Evolutionary conservation across 2,113 vertebrate genomes (phyloP), one percentile per base, ranked within the genome.

Genomic region (Oophaga pumilio): DNA sequence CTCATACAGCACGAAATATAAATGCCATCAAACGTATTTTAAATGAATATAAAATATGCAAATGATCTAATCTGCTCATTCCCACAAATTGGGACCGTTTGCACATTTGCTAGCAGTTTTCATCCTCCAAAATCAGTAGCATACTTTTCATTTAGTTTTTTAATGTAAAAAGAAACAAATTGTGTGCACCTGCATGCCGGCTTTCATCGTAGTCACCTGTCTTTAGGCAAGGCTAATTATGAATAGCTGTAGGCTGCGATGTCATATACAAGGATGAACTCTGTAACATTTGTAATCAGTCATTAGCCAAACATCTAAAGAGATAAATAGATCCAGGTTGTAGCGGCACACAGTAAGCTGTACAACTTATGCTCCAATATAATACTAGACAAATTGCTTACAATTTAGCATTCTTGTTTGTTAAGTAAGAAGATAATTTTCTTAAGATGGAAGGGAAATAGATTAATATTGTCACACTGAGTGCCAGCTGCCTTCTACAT

Each of bases 11-110:
- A 43, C 20, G 14, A 17, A 71, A 17, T 33, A 33, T 33, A 33
- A 12, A 71, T 33, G 28, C 68, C 24, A 17, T 20, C 18, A 62
- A 24, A 4, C 11, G 2, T 62, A 26, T 33, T 33, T 43, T 33
- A 80, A 80, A 80, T 81, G 6, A 62, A 60, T 49, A 22, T 62
- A 43, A 81, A 81, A 68, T 52, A 6, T 82, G 60, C 18, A 66
- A 82, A 82, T 82, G 43, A 68, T 82, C 53, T 24, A 79, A 59
- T 59, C 60, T 64, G 20, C 80, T 68, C 60, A 24, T 66, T n/a
- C 18, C 22, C 11, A 15, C 79, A 81, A 81, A 62, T 20, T 33
- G 9, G 10, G 28, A 2, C 33, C 49, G 43, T 50, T 82, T 66
- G 8, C 59, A 66, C 59, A 60, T 82, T 60, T 24, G 13, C 14